These are phyloP conservation scores for Gasterosteus aculeatus DNA, from an alignment of 2,113 vertebrate genomes.

Conservation along the genomic window DNA sequence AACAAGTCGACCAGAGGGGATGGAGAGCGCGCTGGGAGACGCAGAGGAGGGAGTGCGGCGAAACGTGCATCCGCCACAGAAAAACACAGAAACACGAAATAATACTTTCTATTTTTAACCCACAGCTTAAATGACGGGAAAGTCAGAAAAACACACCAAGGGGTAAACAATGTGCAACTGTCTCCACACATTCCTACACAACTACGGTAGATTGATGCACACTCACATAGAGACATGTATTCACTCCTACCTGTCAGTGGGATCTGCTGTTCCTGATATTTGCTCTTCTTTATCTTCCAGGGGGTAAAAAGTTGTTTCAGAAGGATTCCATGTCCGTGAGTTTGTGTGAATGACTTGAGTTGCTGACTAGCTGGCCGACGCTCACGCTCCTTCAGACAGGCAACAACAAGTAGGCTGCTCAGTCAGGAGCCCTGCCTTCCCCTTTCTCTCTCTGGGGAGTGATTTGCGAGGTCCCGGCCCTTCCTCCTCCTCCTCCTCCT, in stretches of 20 bases:
- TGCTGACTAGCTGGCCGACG: slow-evolving; percentile 41
- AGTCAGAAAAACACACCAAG: neutral
- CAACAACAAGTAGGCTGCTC: slow-evolving; percentile 70
- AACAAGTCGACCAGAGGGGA: slow-evolving; percentile 34
- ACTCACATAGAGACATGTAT: neutral
- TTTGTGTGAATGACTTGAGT: slow-evolving; percentile 33
- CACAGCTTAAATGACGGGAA: neutral
- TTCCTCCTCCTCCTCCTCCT: slow-evolving; percentile 70
- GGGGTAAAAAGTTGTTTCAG: neutral
- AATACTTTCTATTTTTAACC: neutral
- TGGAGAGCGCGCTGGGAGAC: neutral
- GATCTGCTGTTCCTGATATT: neutral
- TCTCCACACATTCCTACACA: slow-evolving; percentile 46
- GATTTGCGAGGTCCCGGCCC: slow-evolving; percentile 76
- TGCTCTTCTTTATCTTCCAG: neutral
- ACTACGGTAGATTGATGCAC: slow-evolving; percentile 1
- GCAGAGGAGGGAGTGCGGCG: too few relatives aligned
- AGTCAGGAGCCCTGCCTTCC: slow-evolving; percentile 57
- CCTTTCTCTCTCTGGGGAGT: slow-evolving; percentile 72
- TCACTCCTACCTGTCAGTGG: slow-evolving; percentile 54
- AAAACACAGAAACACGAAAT: neutral
- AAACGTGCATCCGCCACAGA: neutral
- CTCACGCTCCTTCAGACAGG: slow-evolving; percentile 67
- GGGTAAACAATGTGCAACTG: slow-evolving; percentile 7
- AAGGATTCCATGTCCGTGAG: slow-evolving; percentile 14